These are phyloP conservation scores for Metopia argyrocephala DNA, from an alignment of 2,888 invertebrate genomes.

Conservation along the genomic window DNA sequence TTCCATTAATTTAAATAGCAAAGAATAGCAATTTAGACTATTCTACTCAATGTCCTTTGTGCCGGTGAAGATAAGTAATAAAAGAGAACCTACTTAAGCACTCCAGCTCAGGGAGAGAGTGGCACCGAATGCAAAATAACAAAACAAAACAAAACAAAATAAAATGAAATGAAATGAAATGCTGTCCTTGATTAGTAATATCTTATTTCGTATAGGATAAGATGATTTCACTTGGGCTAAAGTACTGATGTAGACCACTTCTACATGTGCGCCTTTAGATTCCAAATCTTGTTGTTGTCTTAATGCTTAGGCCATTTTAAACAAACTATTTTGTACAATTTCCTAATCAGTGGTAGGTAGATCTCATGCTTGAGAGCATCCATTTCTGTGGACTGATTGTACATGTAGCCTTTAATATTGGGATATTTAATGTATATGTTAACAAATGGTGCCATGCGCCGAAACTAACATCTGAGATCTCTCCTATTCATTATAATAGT, in stretches of 20 bases:
- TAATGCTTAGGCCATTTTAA: constrained; percentile 85
- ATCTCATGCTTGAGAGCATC: constrained; percentile 87
- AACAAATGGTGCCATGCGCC: constrained; percentile 83
- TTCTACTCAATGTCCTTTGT: constrained; percentile 90
- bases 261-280: constrained; percentile 73
- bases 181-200: constrained; percentile 85
- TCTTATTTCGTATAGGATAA: constrained; percentile 88
- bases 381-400: constrained; percentile 83
- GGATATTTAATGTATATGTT: constrained; percentile 86
- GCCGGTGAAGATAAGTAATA: constrained; percentile 88
- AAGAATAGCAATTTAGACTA: constrained; percentile 95
- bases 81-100: constrained; percentile 88
- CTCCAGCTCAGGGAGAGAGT: constrained; percentile 90
- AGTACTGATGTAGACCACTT: constrained; percentile 82
- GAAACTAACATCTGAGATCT: constrained; percentile 84
- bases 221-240: constrained; percentile 81
- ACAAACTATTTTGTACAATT: constrained; percentile 85
- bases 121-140: constrained; percentile 90
- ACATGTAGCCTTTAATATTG: constrained; percentile 83
- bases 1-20: constrained; percentile 95
- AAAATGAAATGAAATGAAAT: constrained; percentile 86
- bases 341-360: constrained; percentile 90
- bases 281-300: constrained; percentile 80
- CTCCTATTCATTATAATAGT: constrained; percentile 74
- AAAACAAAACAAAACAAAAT: too few relatives aligned